These are phyloP conservation scores for Polietes domitor DNA, from an alignment of 2,888 invertebrate species.

Conservation along the genomic window DNA sequence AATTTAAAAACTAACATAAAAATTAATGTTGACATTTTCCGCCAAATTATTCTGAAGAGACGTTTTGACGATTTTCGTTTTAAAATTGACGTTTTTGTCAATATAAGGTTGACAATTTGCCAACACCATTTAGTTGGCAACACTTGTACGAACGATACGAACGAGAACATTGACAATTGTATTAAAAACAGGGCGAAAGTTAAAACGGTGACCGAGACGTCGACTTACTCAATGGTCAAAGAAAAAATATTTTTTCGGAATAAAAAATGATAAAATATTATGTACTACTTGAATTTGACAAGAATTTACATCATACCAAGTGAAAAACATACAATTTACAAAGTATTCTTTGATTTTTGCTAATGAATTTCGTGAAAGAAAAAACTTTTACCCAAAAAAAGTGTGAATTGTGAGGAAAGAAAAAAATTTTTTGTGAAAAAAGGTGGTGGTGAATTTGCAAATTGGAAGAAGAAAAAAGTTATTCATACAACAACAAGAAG, in stretches of 20 bases:
- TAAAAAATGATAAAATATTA: slow-evolving; percentile 56
- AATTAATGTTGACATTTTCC: no score
- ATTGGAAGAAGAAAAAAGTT: slow-evolving; percentile 60
- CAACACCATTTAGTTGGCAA: no score
- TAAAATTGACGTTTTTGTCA: no score
- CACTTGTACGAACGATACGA: slow-evolving; percentile 32
- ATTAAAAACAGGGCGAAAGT: slow-evolving; percentile 74
- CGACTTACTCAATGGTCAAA: slow-evolving; percentile 73
- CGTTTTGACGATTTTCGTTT: no score
- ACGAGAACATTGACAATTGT: slow-evolving; percentile 63
- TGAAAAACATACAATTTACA: slow-evolving; percentile 41
- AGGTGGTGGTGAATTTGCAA: slow-evolving; percentile 68
- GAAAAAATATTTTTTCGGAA: slow-evolving; percentile 51
- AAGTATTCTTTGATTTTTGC: slow-evolving; percentile 47
- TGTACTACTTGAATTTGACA: slow-evolving; percentile 44
- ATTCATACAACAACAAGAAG: slow-evolving; percentile 51
- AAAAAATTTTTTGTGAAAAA: slow-evolving; percentile 61
- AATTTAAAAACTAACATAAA: no score
- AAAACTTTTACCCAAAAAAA: slow-evolving; percentile 43
- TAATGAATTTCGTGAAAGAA: slow-evolving; percentile 50
- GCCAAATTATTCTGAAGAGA: no score
- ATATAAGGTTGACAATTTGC: no score
- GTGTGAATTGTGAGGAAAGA: slow-evolving; percentile 54
- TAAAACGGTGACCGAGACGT: slow-evolving; percentile 69
- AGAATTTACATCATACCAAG: no score